Evolutionary conservation across 1,140 invertebrate species (phyloP).

Genomic region (Panagrolaimus sp.): DNA sequence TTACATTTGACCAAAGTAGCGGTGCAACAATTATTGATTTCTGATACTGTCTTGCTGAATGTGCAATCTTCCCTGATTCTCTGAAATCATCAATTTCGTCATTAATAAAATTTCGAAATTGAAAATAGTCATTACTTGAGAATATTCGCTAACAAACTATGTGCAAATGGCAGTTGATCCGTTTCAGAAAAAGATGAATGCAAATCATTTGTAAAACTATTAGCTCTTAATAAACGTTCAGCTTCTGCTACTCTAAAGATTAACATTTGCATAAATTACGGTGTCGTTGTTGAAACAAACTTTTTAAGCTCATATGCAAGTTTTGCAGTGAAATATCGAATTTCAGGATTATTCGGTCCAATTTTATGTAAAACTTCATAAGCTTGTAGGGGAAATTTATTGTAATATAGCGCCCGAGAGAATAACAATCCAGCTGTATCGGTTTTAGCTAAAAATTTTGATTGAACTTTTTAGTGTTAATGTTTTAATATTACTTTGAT

Average conservation of each 20-base stretch:
- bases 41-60: not conserved
- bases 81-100: not conserved
- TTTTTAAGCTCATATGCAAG: slow-evolving; percentile 4
- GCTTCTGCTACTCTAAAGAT: not conserved
- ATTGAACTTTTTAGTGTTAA: no score
- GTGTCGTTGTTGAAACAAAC: not conserved
- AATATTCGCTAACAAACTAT: not conserved
- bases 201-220: not conserved
- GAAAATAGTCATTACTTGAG: not conserved
- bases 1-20: not conserved
- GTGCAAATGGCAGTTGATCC: not conserved
- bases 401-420: not conserved
- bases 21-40: not conserved
- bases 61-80: not conserved
- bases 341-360: not conserved
- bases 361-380: not conserved
- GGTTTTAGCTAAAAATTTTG: not conserved
- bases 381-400: not conserved
- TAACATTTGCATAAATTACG: not conserved
- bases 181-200: not conserved
- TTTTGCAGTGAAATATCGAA: not conserved
- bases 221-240: not conserved
- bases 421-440: not conserved
- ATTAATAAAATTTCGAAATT: not conserved
- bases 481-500: not conserved